Base-by-base conservation (phyloP, 2,888 invertebrate species). In the Polydrusus pterygomalis region DNA sequence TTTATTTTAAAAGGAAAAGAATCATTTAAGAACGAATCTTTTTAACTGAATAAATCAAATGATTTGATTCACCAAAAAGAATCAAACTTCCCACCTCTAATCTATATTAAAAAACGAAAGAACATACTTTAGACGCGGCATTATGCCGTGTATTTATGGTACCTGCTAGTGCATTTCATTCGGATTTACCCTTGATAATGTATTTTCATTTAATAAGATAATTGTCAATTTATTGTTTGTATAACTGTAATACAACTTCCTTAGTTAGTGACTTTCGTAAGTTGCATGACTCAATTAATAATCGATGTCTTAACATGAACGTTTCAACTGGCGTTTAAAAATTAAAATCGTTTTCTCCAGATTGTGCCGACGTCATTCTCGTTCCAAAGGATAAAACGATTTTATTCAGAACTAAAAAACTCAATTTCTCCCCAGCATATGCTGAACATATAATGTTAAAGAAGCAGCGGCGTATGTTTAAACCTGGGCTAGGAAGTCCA, bases 61-160 rank as follows among this genome's bases (percentile, higher is more conserved):
- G n/a, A n/a, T n/a, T n/a, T n/a, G n/a, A n/a, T n/a, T n/a, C n/a
- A n/a, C n/a, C n/a, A n/a, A n/a, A n/a, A n/a, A n/a, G n/a, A n/a
- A n/a, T n/a, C n/a, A n/a, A n/a, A n/a, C n/a, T n/a, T n/a, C n/a
- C n/a, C n/a, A n/a, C n/a, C n/a, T n/a, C n/a, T 75, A 74, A 77
- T 77, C 78, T 70, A 76, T 78, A 78, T 77, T 75, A 70, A 65
- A 70, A 74, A 60, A 74, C 18, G 65, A 47, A 54, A 18, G 54
- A 63, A 71, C 54, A 71, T 63, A 45, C 20, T 49, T 49, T 7
- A 54, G 51, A 47, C 54, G 62, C 13, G 56, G 43, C 17, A 11
- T 11, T 58, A 56, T 56, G 56, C 56, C 56, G 34, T 56, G 56
- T 70, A 38, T 72, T 73, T 51, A 63, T 62, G 51, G 74, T 74